phyloP scores from a whole-genome alignment of 2,113 vertebrate species.

The Mohoua ochrocephala region DNA sequence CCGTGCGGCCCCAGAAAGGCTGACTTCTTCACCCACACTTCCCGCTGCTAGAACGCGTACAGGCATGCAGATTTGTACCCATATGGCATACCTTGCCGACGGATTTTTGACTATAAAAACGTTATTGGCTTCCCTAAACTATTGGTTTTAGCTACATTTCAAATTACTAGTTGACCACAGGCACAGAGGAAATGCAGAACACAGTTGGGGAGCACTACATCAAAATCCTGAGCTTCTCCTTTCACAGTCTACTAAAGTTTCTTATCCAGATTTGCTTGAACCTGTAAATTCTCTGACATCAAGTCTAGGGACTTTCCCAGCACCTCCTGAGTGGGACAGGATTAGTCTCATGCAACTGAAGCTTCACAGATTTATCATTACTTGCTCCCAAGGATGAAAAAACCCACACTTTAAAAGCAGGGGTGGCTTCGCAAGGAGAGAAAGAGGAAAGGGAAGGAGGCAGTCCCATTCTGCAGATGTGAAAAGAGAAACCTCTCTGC shows the following conservation, averaged over 20 bases:
- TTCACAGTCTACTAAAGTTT: neutral
- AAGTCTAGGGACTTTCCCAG: neutral
- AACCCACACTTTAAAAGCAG: neutral
- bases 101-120: neutral
- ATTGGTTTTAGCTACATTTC: neutral
- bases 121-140: neutral
- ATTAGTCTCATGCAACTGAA: neutral
- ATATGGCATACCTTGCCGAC: accelerated
- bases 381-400: neutral
- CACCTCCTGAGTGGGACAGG: neutral
- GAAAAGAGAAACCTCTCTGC: neutral
- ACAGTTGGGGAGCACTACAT: neutral
- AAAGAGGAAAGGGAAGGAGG: neutral
- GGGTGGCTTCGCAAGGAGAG: neutral
- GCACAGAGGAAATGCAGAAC: neutral
- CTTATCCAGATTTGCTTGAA: neutral
- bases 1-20: accelerated
- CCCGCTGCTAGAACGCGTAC: neutral
- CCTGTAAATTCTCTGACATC: neutral
- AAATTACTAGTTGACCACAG: neutral
- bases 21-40: neutral
- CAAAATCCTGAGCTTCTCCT: neutral
- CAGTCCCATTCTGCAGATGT: neutral
- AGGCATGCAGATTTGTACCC: neutral
- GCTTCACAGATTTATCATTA: neutral